These are phyloP conservation scores for Tribolium madens DNA, from an alignment of 1,140 invertebrate genomes.

Conservation along the genomic window DNA sequence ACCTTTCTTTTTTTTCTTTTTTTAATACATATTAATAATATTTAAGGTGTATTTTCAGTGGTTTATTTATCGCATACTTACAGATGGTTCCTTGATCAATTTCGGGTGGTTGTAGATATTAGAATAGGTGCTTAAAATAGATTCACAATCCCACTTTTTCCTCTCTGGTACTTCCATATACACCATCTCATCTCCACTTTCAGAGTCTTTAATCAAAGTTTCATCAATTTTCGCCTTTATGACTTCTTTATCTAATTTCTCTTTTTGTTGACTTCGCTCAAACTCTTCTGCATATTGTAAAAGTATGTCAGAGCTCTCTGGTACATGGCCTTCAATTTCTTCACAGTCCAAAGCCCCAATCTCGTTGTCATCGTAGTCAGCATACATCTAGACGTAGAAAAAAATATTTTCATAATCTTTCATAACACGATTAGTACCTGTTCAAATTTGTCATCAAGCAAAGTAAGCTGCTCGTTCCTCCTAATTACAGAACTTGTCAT, in stretches of 20 bases:
- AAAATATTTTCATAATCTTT: neutral
- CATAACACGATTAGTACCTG: slow-evolving; percentile 70
- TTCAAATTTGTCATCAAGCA: slow-evolving; percentile 94
- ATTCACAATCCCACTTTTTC: slow-evolving; percentile 93
- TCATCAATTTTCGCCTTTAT: slow-evolving; percentile 52
- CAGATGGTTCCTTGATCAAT: slow-evolving; percentile 83
- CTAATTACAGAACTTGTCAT: slow-evolving; percentile 92
- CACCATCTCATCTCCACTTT: slow-evolving; percentile 70
- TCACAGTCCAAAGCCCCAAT: slow-evolving; percentile 90
- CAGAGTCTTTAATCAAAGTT: slow-evolving; percentile 62
- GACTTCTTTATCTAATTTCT: slow-evolving; percentile 70
- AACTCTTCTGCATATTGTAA: slow-evolving; percentile 75
- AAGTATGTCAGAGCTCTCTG: slow-evolving; percentile 76
- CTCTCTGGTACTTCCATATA: slow-evolving; percentile 72
- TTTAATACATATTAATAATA: too few relatives aligned
- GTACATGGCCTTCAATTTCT: slow-evolving; percentile 87
- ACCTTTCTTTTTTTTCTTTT: too few relatives aligned
- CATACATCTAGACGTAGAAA: slow-evolving; percentile 75
- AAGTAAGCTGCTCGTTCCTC: slow-evolving; percentile 84
- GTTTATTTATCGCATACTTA: too few relatives aligned
- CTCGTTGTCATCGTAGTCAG: slow-evolving; percentile 89
- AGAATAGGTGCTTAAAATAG: slow-evolving; percentile 90
- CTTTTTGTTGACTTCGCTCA: slow-evolving; percentile 69
- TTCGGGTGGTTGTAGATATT: slow-evolving; percentile 93
- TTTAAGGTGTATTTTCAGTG: too few relatives aligned